Conservation (phyloP, 2,113 vertebrate species). For the Machaerirhynchus nigripectus region DNA sequence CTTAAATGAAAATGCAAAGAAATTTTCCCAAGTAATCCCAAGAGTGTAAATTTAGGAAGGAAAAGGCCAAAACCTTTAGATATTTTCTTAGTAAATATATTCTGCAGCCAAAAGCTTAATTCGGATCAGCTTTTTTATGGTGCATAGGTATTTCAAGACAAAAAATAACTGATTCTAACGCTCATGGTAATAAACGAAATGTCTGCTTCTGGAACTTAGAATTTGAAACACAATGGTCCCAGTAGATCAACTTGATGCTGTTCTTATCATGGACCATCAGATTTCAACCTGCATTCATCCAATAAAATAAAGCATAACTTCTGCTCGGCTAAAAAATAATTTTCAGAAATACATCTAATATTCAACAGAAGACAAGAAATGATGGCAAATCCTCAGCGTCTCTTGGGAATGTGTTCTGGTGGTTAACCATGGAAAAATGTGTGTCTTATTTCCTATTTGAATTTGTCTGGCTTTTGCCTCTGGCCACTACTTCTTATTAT, state of each 20-base stretch:
- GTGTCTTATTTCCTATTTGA: background rate
- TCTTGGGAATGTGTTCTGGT: conserved; percentile 27
- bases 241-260: background rate
- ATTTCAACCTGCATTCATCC: background rate
- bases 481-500: conserved; percentile 6
- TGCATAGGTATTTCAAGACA: background rate
- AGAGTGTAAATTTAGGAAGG: background rate
- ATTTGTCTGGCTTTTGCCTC: conserved; percentile 27
- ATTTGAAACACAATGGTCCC: background rate
- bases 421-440: conserved; percentile 37
- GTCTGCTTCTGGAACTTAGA: background rate
- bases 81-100: background rate
- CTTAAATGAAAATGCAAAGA: background rate
- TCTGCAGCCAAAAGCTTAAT: background rate
- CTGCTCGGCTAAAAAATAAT: background rate
- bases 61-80: background rate
- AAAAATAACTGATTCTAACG: background rate
- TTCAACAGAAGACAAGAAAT: background rate
- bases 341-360: background rate
- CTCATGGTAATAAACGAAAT: background rate
- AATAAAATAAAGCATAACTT: background rate
- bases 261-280: background rate
- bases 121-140: background rate
- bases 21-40: background rate
- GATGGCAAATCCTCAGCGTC: background rate